Percentiles rank a stretch among this genome's conserved stretches.
Evolutionary conservation across 2,888 invertebrate genomes (phyloP).

Genomic region (Drosophila prolongata): DNA sequence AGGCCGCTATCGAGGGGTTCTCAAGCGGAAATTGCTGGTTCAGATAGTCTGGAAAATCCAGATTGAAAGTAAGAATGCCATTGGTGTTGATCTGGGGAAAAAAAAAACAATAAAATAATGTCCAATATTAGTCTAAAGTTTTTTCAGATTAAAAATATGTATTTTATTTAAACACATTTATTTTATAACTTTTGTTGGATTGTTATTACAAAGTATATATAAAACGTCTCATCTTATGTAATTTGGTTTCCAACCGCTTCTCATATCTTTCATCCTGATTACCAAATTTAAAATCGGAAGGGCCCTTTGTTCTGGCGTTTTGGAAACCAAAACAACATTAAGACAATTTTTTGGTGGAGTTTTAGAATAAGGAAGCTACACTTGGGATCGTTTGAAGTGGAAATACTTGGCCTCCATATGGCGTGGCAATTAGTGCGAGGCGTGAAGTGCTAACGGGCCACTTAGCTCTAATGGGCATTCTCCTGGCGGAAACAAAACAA

Average conservation of each 20-base stretch:
- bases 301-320: not conserved
- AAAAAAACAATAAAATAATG: not conserved
- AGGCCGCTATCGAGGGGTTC: constrained; percentile 94
- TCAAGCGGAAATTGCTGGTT: constrained; percentile 95
- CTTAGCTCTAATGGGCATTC: constrained; percentile 57
- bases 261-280: no score
- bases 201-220: no score
- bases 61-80: constrained; percentile 94
- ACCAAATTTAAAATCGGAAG: no score
- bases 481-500: constrained; percentile 76
- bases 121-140: no score
- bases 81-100: constrained; percentile 94
- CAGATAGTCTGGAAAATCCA: constrained; percentile 93
- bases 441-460: constrained; percentile 69
- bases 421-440: constrained; percentile 45
- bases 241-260: no score
- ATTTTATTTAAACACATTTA: no score
- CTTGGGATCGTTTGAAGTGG: constrained; percentile 20
- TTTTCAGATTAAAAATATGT: no score
- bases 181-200: no score
- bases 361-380: constrained; percentile 26
- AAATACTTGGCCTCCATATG: constrained; percentile 62
- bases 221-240: no score
- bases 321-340: not conserved
- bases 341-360: not conserved